phyloP scores from a whole-genome alignment of 2,888 invertebrate genomes.

The Dioctria rufipes region DNA sequence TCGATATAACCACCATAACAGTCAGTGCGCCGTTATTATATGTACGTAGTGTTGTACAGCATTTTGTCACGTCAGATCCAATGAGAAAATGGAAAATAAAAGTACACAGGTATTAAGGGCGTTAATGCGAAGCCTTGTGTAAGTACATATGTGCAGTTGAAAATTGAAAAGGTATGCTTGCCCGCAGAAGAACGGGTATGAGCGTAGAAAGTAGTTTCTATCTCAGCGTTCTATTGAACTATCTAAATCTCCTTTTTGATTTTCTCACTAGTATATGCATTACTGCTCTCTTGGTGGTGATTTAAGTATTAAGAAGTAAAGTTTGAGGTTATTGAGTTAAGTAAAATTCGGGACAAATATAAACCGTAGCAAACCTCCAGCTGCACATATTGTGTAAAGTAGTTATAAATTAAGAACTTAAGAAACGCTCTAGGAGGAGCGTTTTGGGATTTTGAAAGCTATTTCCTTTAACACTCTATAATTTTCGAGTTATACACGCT shows the following conservation, averaged over 20 bases:
- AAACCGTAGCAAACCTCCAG: background rate
- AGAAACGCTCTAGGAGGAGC: no score
- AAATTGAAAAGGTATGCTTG: constrained; percentile 15
- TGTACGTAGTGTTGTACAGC: background rate
- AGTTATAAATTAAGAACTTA: no score
- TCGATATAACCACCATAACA: constrained; percentile 11
- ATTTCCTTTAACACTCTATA: no score
- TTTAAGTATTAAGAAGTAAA: constrained; percentile 36
- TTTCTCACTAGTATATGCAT: background rate
- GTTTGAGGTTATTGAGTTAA: background rate
- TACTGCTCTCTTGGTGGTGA: constrained; percentile 20
- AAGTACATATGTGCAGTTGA: no score
- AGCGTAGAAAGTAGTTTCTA: no score
- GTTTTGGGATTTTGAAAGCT: no score
- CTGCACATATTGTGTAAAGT: no score
- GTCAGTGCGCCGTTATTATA: background rate
- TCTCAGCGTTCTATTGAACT: background rate
- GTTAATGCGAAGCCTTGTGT: background rate
- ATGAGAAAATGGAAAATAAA: constrained; percentile 23
- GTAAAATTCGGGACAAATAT: background rate
- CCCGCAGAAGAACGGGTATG: no score
- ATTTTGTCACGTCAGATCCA: constrained; percentile 2
- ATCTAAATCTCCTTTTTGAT: constrained; percentile 17
- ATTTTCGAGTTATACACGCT: no score
- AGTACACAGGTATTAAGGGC: background rate